Percentiles rank a stretch among this genome's conserved stretches.
Conservation (phyloP, 1,140 invertebrate species). For the Sycophila sp. region DNA sequence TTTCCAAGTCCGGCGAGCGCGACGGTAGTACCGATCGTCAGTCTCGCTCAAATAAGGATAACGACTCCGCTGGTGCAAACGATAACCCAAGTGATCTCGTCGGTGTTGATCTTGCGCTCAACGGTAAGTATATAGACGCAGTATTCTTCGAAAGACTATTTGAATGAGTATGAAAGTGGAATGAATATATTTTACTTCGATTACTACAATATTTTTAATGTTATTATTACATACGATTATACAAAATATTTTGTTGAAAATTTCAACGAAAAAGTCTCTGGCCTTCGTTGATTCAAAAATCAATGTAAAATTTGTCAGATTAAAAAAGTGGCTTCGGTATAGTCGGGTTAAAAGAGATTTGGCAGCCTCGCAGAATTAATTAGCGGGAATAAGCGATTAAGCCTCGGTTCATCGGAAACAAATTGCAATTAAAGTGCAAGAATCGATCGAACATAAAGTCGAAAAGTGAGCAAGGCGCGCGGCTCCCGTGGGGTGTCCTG, state of each 20-base stretch:
- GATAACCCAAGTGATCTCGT: background rate
- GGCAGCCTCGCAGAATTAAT: background rate
- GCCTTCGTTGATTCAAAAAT: too few relatives aligned
- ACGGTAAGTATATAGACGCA: conserved; percentile 17
- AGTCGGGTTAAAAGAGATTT: background rate
- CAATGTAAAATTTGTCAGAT: too few relatives aligned
- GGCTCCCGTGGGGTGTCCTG: too few relatives aligned
- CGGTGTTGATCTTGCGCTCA: background rate
- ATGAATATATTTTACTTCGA: too few relatives aligned
- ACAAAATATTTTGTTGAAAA: too few relatives aligned
- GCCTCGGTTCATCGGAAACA: background rate
- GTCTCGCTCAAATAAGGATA: background rate
- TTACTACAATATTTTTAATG: too few relatives aligned
- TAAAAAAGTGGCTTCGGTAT: too few relatives aligned
- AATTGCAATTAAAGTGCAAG: conserved; percentile 12
- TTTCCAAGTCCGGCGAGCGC: background rate
- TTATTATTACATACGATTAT: too few relatives aligned
- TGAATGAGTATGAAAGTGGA: too few relatives aligned
- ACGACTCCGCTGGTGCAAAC: background rate
- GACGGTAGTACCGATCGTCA: background rate
- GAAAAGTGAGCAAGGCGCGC: background rate
- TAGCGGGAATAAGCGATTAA: background rate
- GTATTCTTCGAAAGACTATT: too few relatives aligned
- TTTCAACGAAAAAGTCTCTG: too few relatives aligned
- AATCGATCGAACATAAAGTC: background rate